phyloP scores from a whole-genome alignment of 1,140 invertebrate genomes.

The Magallana gigas region DNA sequence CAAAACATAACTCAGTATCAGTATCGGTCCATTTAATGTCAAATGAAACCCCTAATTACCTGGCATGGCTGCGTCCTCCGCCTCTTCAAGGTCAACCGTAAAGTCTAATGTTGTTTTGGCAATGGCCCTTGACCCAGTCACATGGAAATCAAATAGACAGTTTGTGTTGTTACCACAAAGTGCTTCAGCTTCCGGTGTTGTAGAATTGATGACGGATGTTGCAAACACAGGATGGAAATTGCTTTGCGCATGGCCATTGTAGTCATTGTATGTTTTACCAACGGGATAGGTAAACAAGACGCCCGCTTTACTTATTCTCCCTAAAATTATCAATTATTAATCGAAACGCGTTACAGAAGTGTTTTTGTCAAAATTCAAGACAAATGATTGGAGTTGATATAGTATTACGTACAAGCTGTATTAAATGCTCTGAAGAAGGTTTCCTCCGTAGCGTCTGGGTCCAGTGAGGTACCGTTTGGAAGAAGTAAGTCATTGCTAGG shows the following conservation, averaged over 20 bases:
- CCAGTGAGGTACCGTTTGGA: neutral
- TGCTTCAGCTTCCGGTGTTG: neutral
- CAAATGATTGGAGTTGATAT: neutral
- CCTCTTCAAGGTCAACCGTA: neutral
- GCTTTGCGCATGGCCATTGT: neutral
- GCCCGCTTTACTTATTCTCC: neutral
- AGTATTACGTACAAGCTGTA: neutral
- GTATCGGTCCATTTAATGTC: too few relatives aligned
- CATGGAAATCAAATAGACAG: neutral
- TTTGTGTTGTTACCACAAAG: neutral
- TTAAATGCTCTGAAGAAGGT: neutral
- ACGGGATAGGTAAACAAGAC: neutral
- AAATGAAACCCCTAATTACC: neutral
- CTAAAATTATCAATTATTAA: neutral
- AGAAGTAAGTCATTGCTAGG: neutral
- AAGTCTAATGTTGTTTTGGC: neutral
- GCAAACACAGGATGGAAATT: neutral
- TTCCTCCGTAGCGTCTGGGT: neutral
- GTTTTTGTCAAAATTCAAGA: too few relatives aligned
- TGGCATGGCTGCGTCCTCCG: conserved; percentile 15
- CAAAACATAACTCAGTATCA: too few relatives aligned
- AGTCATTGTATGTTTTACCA: neutral
- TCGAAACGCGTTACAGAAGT: neutral
- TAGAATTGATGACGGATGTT: neutral
- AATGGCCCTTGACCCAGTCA: neutral